Conservation (phyloP, 2,888 invertebrate genomes). For the Diabrotica balteata region DNA sequence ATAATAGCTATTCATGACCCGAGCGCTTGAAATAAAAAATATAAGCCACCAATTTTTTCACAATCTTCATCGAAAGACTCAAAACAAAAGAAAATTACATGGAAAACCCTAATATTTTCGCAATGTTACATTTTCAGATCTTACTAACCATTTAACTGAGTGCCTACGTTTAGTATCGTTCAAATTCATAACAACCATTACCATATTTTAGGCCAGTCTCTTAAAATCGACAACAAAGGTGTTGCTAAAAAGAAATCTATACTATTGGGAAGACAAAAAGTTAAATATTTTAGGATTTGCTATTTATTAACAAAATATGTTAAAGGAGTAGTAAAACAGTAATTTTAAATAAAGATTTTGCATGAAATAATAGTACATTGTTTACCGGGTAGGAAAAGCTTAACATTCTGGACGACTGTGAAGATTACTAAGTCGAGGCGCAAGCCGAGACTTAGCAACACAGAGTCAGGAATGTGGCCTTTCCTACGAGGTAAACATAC, state of each 20-base stretch:
- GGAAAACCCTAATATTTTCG: conserved; percentile 12
- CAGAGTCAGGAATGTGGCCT: too few species aligned
- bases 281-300: too few species aligned
- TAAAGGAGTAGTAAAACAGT: too few species aligned
- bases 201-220: conserved; percentile 16
- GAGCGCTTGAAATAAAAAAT: background rate
- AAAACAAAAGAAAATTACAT: conserved; percentile 15
- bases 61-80: background rate
- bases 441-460: too few species aligned
- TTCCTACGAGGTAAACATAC: too few species aligned
- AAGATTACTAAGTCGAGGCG: too few species aligned
- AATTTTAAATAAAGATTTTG: too few species aligned
- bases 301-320: too few species aligned
- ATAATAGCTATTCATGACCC: conserved; percentile 24
- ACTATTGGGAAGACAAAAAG: background rate
- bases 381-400: too few species aligned
- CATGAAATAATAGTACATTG: too few species aligned
- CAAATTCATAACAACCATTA: conserved; percentile 28
- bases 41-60: conserved; percentile 1
- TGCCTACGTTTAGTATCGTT: conserved; percentile 27
- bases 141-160: conserved; percentile 25
- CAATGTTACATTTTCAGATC: conserved; percentile 17
- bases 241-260: background rate
- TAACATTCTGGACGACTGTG: too few species aligned
- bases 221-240: background rate